phyloP scores from a whole-genome alignment of 1,140 invertebrate species.

The Ericerus pela region DNA sequence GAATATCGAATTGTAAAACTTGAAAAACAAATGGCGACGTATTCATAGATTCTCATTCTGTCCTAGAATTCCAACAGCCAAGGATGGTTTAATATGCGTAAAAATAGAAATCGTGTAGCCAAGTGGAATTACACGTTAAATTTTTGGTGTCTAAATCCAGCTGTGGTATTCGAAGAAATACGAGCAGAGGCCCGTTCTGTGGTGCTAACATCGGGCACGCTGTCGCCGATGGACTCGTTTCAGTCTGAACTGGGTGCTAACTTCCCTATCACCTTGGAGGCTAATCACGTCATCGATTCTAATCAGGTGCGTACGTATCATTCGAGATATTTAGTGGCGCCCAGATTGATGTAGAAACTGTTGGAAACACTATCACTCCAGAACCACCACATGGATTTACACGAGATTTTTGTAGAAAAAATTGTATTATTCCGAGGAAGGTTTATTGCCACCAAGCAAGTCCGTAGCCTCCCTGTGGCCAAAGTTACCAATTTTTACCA shows the following conservation, averaged over 20 bases:
- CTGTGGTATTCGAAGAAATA: constrained; percentile 71
- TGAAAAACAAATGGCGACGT: no score
- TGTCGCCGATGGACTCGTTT: constrained; percentile 79
- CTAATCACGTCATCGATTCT: constrained; percentile 77
- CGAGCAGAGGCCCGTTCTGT: constrained; percentile 63
- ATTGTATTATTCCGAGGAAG: no score
- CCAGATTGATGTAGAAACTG: no score
- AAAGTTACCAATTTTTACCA: no score
- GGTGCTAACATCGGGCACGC: constrained; percentile 89
- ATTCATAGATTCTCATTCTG: not conserved
- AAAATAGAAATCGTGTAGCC: not conserved
- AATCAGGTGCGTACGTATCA: no score
- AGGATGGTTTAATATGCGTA: not conserved
- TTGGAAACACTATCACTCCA: no score
- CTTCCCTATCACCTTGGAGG: constrained; percentile 65
- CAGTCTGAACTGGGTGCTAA: constrained; percentile 73
- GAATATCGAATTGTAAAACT: no score
- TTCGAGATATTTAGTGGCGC: no score
- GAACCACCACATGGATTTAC: no score
- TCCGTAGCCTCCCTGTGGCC: no score
- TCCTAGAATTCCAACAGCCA: not conserved
- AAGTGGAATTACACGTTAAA: constrained; percentile 30
- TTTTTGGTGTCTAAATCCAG: constrained; percentile 94
- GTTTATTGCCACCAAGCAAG: no score
- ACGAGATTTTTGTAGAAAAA: no score